phyloP scores from a whole-genome alignment of 2,113 vertebrate genomes.

The Pluvianellus socialis region DNA sequence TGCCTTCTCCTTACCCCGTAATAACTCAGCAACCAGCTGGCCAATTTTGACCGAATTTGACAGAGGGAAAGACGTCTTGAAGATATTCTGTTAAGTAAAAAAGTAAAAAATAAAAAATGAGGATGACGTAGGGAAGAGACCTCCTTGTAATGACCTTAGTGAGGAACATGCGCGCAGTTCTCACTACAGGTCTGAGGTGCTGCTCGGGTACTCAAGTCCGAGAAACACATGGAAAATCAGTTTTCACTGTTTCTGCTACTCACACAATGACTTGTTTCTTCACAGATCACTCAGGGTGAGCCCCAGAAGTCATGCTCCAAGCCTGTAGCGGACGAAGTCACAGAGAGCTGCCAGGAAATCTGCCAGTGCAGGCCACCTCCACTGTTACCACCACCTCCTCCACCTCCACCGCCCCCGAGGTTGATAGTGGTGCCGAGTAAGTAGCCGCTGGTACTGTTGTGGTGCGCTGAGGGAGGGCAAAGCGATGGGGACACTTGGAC shows the following conservation, averaged over 20 bases:
- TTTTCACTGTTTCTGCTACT: constrained; percentile 11
- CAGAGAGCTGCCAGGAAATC: constrained; percentile 87
- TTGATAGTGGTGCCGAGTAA: constrained; percentile 84
- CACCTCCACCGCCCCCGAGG: constrained; percentile 89
- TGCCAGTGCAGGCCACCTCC: constrained; percentile 93
- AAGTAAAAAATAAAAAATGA: not conserved
- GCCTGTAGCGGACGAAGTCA: constrained; percentile 81
- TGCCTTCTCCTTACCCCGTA: not conserved
- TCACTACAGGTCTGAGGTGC: not conserved
- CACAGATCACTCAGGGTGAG: constrained; percentile 85
- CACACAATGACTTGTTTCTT: constrained; percentile 41
- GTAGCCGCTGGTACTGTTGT: constrained; percentile 6
- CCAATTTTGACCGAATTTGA: not conserved
- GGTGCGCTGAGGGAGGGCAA: not conserved
- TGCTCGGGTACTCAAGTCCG: not conserved
- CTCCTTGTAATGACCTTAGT: not conserved
- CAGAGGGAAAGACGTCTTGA: not conserved
- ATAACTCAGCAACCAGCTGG: constrained; percentile 2
- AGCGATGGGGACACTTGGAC: rapidly evolving
- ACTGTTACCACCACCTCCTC: constrained; percentile 88
- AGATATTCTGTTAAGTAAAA: not conserved
- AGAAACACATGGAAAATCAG: not conserved
- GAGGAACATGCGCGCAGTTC: not conserved
- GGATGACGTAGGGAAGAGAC: not conserved
- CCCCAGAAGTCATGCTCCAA: constrained; percentile 93